A percentile compares a stretch with the other conserved stretches of the same genome.
Conservation (phyloP, 1,140 invertebrate genomes). For the Zaprionus davidi region DNA sequence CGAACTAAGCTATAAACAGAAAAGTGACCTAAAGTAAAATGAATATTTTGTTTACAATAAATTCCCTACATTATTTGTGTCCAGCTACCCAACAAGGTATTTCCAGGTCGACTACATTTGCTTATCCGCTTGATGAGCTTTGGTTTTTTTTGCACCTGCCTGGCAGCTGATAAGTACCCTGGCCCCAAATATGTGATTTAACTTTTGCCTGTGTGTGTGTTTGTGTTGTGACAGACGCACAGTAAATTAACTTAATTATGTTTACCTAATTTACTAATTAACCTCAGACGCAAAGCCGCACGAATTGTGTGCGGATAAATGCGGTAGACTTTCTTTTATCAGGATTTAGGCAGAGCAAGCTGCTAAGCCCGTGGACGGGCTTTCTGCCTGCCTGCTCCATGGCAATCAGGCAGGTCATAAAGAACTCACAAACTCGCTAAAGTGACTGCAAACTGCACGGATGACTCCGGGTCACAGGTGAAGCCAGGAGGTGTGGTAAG, state of each 20-base stretch:
- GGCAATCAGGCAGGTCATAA: conserved; percentile 35
- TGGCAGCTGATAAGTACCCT: conserved; percentile 48
- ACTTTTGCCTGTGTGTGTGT: conserved; percentile 38
- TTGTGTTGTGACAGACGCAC: conserved; percentile 50
- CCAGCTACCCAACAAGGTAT: conserved; percentile 4
- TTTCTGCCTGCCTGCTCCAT: conserved; percentile 13
- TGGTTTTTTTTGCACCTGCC: conserved; percentile 37
- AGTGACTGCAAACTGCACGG: conserved; percentile 17
- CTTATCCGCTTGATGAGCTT: background rate
- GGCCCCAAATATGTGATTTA: conserved; percentile 42
- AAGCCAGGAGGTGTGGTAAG: background rate
- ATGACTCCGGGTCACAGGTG: conserved; percentile 5
- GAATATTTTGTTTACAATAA: background rate
- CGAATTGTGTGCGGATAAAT: conserved; percentile 54
- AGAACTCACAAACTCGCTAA: conserved; percentile 43
- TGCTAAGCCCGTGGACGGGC: conserved; percentile 16
- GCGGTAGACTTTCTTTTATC: conserved; percentile 35
- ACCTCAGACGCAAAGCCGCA: conserved; percentile 58
- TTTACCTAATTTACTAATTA: conserved; percentile 82
- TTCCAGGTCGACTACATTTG: background rate
- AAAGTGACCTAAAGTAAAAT: background rate
- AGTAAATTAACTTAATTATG: conserved; percentile 78
- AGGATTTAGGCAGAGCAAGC: conserved; percentile 27
- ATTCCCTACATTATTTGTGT: background rate
- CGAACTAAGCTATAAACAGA: background rate